Evolutionary conservation across 1,140 invertebrate species (phyloP).

Genomic region (Brachionus paranguensis): DNA sequence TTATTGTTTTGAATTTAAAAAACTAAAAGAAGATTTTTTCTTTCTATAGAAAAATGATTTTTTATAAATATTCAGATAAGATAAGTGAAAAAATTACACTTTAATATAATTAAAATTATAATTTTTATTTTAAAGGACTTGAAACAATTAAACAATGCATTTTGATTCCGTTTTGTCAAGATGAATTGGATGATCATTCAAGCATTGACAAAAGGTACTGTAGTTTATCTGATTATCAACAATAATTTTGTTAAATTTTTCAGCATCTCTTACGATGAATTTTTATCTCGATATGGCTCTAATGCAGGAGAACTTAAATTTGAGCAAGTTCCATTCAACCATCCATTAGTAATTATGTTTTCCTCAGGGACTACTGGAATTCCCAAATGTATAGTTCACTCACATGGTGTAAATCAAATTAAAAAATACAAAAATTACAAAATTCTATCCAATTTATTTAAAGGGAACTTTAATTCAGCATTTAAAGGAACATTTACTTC

Average conservation of each 20-base stretch:
- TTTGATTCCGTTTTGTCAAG: background rate
- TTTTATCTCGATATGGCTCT: conserved; percentile 44
- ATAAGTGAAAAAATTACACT: background rate
- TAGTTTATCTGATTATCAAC: conserved; percentile 29
- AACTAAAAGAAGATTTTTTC: too few species aligned
- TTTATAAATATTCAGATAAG: background rate
- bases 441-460: conserved; percentile 39
- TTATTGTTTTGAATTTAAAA: too few species aligned
- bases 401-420: conserved; percentile 57
- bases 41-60: too few species aligned
- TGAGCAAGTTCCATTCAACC: conserved; percentile 61
- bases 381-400: conserved; percentile 64
- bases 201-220: background rate
- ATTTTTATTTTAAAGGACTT: background rate
- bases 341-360: conserved; percentile 63
- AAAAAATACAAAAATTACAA: background rate
- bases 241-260: background rate
- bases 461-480: conserved; percentile 62
- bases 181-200: background rate
- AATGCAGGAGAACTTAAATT: conserved; percentile 51
- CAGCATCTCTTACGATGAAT: conserved; percentile 42
- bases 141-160: conserved; percentile 20
- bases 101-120: background rate
- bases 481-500: conserved; percentile 60
- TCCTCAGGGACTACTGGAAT: conserved; percentile 62